Evolutionary conservation across 2,113 vertebrate species (phyloP), one percentile per base, ranked within the genome.

Genomic region (Thalassarche chlororhynchos): DNA sequence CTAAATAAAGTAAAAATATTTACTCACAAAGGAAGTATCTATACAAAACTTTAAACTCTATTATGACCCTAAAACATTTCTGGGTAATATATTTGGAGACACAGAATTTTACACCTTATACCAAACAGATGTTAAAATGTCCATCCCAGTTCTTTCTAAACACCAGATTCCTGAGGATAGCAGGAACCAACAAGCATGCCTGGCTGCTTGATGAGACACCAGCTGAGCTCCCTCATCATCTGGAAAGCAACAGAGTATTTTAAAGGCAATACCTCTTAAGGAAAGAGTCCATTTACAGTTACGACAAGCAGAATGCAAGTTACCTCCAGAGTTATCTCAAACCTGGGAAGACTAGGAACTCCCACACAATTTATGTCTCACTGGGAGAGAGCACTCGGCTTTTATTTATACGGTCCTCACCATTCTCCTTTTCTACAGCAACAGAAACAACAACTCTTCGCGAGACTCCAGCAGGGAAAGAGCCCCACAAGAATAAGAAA

Each of bases 401-500:
- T 91, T 96, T 71, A 77, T 84, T 93, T 89, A 65, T 66, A 78
- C 13, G n/a, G 68, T 66, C 42, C 44, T 94, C 66, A 72, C 26
- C 69, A 72, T 68, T 76, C 54, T 80, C 42, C 38, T 68, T 87
- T 94, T 66, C 55, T 75, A 68, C 60, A 60, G 34, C 20, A 86
- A 95, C 11, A 81, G 69, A 80, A 91, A 77, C 58, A 81, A 55
- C 46, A 85, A 52, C 76, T 80, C 77, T 68, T 64, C 49, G 57
- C 6, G 0, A 96, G 84, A 90, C 24, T 28, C 31, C 93, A 93
- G 78, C 51, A 68, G 72, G 42, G 51, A 44, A 84, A 42, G 21
- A 84, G 61, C 60, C 89, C 52, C 84, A 71, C 42, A 95, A 78
- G 54, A 93, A 91, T 79, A 96, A 82, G 86, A 93, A 95, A 87